These are phyloP conservation scores for Teleogryllus occipitalis DNA, from an alignment of 1,140 invertebrate genomes.

Conservation along the genomic window DNA sequence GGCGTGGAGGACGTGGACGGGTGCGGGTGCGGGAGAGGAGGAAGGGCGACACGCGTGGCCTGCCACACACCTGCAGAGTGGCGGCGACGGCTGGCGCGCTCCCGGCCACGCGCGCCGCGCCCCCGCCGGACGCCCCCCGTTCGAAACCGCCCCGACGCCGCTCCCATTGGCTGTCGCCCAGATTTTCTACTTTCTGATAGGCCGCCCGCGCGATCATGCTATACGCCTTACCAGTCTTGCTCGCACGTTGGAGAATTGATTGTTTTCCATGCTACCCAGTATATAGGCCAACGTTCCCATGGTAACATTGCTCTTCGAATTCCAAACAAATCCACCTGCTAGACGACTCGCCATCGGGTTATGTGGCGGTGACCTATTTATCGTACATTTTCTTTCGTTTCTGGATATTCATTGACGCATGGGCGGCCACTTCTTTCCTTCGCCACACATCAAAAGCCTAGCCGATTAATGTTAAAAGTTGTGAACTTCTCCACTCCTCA, in stretches of 20 bases:
- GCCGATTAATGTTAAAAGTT: too few species aligned
- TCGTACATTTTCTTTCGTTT: neutral
- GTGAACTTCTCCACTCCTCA: too few species aligned
- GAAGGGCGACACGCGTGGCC: neutral
- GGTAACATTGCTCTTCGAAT: slow-evolving; percentile 14
- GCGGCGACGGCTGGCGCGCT: too few species aligned
- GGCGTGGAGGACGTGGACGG: neutral
- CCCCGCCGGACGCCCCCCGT: neutral
- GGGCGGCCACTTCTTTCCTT: too few species aligned
- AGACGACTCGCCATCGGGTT: neutral
- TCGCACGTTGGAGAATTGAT: slow-evolving; percentile 9
- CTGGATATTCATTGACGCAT: too few species aligned
- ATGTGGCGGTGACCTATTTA: slow-evolving; percentile 13
- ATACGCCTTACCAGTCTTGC: slow-evolving; percentile 3
- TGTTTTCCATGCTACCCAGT: slow-evolving; percentile 7
- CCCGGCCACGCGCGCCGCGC: neutral
- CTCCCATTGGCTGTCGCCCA: slow-evolving; percentile 10
- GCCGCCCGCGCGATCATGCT: slow-evolving; percentile 8
- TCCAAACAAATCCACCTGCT: slow-evolving; percentile 15
- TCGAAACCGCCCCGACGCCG: slow-evolving; percentile 6
- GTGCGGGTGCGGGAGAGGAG: neutral
- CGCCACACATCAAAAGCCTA: too few species aligned
- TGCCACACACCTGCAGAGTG: slow-evolving; percentile 14
- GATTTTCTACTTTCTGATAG: slow-evolving; percentile 13
- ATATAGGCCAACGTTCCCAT: slow-evolving; percentile 12